A percentile compares a stretch with the other conserved stretches of the same genome.
phyloP scores from a whole-genome alignment of 2,888 invertebrate species.

The Petrolisthes cinctipes region DNA sequence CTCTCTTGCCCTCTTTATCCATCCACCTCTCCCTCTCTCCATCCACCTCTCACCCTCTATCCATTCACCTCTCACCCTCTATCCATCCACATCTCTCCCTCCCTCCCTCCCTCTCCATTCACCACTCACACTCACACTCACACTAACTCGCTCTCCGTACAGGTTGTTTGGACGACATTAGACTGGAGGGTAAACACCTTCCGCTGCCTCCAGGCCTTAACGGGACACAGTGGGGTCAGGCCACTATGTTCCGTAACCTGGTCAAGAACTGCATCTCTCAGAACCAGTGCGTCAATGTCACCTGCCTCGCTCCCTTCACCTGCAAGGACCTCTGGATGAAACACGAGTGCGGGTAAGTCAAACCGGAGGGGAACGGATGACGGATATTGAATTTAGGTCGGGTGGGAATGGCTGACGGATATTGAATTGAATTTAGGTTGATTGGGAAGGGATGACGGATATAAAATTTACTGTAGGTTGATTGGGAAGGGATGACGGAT shows the following conservation, averaged over 20 bases:
- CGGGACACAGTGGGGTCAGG: slow-evolving; percentile 95
- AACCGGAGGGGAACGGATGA: background rate
- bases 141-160: slow-evolving; percentile 47
- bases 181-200: slow-evolving; percentile 93
- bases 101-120: too few relatives aligned
- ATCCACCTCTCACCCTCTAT: too few relatives aligned
- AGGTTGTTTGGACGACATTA: slow-evolving; percentile 86
- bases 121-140: too few relatives aligned
- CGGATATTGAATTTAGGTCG: background rate
- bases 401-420: background rate
- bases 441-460: too few relatives aligned
- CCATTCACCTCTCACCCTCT: too few relatives aligned
- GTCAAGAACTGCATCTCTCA: slow-evolving; percentile 94
- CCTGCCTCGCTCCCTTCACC: slow-evolving; percentile 92
- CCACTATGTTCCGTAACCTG: slow-evolving; percentile 91
- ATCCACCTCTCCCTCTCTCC: too few relatives aligned
- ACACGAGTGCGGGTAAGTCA: slow-evolving; percentile 96
- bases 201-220: slow-evolving; percentile 95
- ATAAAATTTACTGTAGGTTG: too few relatives aligned
- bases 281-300: slow-evolving; percentile 93
- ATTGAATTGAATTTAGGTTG: too few relatives aligned
- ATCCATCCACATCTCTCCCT: background rate
- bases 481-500: too few relatives aligned
- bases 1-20: too few relatives aligned
- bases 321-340: slow-evolving; percentile 98